Conservation (phyloP, 1,140 invertebrate species). For the Scaptomyza graminum region DNA sequence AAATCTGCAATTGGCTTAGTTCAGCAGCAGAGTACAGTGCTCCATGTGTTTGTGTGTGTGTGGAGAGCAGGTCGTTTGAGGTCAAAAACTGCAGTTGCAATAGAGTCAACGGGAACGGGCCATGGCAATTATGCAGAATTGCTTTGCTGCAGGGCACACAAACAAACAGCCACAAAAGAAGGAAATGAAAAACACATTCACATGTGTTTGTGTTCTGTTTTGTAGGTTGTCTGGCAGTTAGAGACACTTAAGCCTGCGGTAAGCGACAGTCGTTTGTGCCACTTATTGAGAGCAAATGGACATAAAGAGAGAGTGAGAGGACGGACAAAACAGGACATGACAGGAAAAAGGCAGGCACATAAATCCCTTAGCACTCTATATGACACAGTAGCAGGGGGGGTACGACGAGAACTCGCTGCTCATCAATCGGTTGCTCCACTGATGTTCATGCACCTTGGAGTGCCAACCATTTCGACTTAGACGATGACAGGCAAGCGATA, state of each 20-base stretch:
- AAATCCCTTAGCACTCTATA: slow-evolving; percentile 82
- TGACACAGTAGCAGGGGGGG: slow-evolving; percentile 67
- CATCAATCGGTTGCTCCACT: slow-evolving; percentile 68
- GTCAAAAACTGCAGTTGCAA: slow-evolving; percentile 16
- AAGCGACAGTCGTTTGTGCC: slow-evolving; percentile 60
- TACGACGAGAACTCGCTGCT: slow-evolving; percentile 27
- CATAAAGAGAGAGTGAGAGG: slow-evolving; percentile 14
- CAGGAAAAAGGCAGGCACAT: slow-evolving; percentile 39
- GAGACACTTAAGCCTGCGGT: slow-evolving; percentile 73
- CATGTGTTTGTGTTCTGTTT: slow-evolving; percentile 25
- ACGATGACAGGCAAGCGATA: slow-evolving; percentile 69
- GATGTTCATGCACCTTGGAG: slow-evolving; percentile 70
- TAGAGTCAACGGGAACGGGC: slow-evolving; percentile 12
- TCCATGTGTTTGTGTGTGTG: too few relatives aligned
- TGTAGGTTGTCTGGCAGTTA: slow-evolving; percentile 51
- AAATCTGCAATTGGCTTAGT: slow-evolving; percentile 44
- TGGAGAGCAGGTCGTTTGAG: slow-evolving; percentile 4
- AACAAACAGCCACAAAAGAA: slow-evolving; percentile 18
- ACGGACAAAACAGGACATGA: slow-evolving; percentile 17
- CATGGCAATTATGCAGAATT: slow-evolving; percentile 47
- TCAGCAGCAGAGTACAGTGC: slow-evolving; percentile 8
- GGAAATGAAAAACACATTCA: slow-evolving; percentile 46
- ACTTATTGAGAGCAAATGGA: slow-evolving; percentile 64
- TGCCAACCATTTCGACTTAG: slow-evolving; percentile 27
- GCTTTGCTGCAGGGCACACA: slow-evolving; percentile 37